Base-by-base conservation (phyloP, 2,113 vertebrate species). In the Patagioenas fasciata region DNA sequence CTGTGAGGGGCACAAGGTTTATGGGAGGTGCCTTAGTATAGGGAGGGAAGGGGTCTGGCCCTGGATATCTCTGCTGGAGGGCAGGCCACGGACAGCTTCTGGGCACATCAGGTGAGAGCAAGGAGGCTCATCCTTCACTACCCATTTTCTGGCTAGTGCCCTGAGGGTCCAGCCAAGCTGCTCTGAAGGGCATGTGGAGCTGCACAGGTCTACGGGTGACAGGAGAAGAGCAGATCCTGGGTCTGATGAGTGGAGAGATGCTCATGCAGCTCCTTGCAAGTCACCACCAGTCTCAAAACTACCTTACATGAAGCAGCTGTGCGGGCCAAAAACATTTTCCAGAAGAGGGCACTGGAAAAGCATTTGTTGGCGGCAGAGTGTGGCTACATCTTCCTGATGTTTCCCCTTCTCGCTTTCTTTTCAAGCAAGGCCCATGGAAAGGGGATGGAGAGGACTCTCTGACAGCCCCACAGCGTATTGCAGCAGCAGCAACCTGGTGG, bases 271-370 rank as follows among this genome's bases (percentile, higher is more conserved):
- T 95, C 17, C 24, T 64, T 5, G 4, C 62, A 69, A 80, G 36
- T 51, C 32, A 56, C 53, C 13, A 3, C 48, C 34, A 50, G 34
- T 56, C 77, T 89, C 66, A 56, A 28, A 47, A n/a, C 51, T 60
- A 67, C 56, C 25, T 96, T 85, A 66, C 23, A 21, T 1, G 2
- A 80, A 72, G 31, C 38, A 38, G 79, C 15, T 80, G 42, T 8
- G 2, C 74, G 67, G 89, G 81, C 54, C 94, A 93, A 85, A 91
- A 94, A 80, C 51, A 74, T 91, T 85, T 97, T 95, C 94, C 94
- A 96, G 94, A 97, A 96, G 96, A 96, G 96, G 96, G 95, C 94
- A 95, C 93, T 97, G 94, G 92, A 96, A 97, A 97, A 93, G 91
- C 95, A 73, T 88, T 67, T 77, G 89, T 90, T 91, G 93, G 82